Base-by-base conservation (phyloP, 1,140 invertebrate species). In the Calephelis virginiensis region DNA sequence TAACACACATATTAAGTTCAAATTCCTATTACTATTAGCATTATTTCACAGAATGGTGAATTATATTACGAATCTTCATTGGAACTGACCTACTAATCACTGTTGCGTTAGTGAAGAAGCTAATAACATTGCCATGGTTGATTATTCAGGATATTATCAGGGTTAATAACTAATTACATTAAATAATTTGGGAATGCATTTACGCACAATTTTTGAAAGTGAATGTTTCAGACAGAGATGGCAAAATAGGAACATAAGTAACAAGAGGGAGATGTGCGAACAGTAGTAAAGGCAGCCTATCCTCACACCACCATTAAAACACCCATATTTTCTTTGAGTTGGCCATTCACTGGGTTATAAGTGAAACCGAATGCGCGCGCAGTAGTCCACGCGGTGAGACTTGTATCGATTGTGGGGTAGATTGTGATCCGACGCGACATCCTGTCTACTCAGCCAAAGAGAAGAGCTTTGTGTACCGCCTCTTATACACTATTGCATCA, bases 351-450 rank as follows among this genome's bases (percentile, higher is more conserved):
- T 61, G 85, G 74, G 65, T 77, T 66, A 71, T 72, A 69, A 81
- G 79, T 78, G 75, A 78, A 81, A 81, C 65, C 64, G 69, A 78
- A 69, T 86, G 85, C 86, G 88, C 85, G 85, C 88, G 86, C 86
- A 88, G 40, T 38, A 68, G 47, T 46, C 45, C 71, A 85, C 77
- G 76, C 76, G 72, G 73, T 74, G 61, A 64, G 75, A 67, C 63
- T 67, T 71, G 73, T 85, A 90, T 90, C 78, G 88, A 90, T 90
- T 85, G 77, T 77, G 66, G 74, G 71, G 71, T 69, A 71, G 73
- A 85, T 85, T 86, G 53, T 61, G 60, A 71, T 74, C 70, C 75
- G 68, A 79, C 64, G 72, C 73, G 53, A 59, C 53, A 59, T 59
- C 66, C 71, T 76, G 77, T 81, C 72, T 76, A 75, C 77, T 64